A percentile compares a stretch with the other conserved stretches of the same genome.
Conservation (phyloP, 2,797 vertebrate genomes). For the Tachyglossus aculeatus region DNA sequence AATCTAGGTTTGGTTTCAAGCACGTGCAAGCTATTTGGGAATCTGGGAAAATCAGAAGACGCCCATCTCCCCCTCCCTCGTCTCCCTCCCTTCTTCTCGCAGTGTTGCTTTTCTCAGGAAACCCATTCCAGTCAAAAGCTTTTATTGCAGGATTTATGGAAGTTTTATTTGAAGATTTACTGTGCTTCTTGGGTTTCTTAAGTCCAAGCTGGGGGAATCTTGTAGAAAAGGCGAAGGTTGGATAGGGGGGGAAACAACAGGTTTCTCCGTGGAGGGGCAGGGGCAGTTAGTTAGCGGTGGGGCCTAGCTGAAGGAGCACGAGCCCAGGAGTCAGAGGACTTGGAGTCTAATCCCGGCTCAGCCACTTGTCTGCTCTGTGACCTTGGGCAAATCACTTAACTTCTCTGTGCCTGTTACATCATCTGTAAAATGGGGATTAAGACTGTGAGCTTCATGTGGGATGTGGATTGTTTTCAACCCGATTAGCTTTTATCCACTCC, state of each 20-base stretch:
- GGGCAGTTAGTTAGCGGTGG: background rate
- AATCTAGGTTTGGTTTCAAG: conserved; percentile 17
- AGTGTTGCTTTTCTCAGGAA: conserved; percentile 35
- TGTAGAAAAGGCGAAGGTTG: conserved; percentile 20
- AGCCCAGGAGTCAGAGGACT: too few relatives aligned
- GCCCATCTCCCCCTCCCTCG: background rate
- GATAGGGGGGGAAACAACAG: conserved; percentile 16
- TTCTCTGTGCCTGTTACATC: too few relatives aligned
- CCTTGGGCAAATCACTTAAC: too few relatives aligned
- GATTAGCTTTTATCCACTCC: too few relatives aligned
- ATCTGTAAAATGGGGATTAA: too few relatives aligned
- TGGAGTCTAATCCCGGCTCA: too few relatives aligned
- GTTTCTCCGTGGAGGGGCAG: conserved; percentile 11
- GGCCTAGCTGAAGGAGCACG: background rate
- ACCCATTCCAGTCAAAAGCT: conserved; percentile 33
- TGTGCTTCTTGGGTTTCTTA: conserved; percentile 27
- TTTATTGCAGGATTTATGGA: conserved; percentile 43
- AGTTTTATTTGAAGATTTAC: conserved; percentile 32
- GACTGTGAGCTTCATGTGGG: too few relatives aligned
- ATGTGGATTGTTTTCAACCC: too few relatives aligned
- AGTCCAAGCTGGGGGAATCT: conserved; percentile 16
- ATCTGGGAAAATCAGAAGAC: conserved; percentile 25
- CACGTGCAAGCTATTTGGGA: conserved; percentile 14
- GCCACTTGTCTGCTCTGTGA: too few relatives aligned
- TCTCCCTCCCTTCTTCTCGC: background rate